Evolutionary conservation across 2,797 vertebrate genomes (phyloP).

Genomic region (Neosilurus mollespiculum): DNA sequence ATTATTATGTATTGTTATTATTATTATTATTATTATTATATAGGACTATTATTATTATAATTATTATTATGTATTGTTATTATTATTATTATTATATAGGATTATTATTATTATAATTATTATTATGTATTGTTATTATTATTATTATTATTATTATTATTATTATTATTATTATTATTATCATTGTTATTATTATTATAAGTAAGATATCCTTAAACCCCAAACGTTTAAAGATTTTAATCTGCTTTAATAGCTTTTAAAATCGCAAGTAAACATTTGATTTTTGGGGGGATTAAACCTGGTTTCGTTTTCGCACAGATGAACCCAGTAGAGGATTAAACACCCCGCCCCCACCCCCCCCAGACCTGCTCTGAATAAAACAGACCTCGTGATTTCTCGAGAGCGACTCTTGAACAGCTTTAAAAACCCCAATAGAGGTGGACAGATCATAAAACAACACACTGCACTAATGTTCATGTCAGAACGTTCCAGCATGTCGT

Average conservation of each 20-base stretch:
- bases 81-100: no score
- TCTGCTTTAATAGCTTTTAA: slow-evolving; percentile 23
- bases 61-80: no score
- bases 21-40: no score
- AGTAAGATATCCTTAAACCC: slow-evolving; percentile 3
- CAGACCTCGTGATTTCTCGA: background rate
- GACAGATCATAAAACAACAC: background rate
- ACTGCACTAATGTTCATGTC: background rate
- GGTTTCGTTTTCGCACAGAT: background rate
- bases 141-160: background rate
- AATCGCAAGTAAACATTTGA: slow-evolving; percentile 6
- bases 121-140: background rate
- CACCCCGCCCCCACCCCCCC: no score
- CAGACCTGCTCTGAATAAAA: background rate
- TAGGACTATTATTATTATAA: no score
- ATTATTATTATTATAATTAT: no score
- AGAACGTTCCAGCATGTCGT: background rate
- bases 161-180: background rate
- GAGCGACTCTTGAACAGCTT: background rate
- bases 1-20: no score
- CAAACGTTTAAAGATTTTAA: slow-evolving; percentile 12
- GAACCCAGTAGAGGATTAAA: background rate
- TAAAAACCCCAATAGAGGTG: background rate
- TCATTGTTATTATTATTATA: slow-evolving; percentile 44
- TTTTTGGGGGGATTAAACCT: background rate